These are phyloP conservation scores for Aporophyla lueneburgensis DNA, from an alignment of 2,888 invertebrate genomes.

Conservation along the genomic window DNA sequence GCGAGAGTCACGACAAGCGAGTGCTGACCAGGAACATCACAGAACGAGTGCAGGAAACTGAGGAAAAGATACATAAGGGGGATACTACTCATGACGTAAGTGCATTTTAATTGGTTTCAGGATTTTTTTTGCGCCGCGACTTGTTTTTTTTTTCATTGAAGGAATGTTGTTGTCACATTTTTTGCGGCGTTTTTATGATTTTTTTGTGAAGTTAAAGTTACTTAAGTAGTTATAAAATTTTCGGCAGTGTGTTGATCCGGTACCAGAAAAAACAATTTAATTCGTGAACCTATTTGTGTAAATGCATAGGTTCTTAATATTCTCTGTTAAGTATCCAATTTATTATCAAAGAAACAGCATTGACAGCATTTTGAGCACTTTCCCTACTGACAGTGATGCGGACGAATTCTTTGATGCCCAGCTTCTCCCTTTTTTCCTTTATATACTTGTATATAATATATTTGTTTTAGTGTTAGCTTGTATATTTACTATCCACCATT, in stretches of 20 bases:
- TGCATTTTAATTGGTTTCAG: constrained; percentile 47
- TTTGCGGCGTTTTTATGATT: not conserved
- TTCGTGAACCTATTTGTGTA: not conserved
- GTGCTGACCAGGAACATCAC: constrained; percentile 96
- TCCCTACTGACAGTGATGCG: no score
- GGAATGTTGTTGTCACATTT: not conserved
- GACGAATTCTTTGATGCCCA: no score
- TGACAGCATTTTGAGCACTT: no score
- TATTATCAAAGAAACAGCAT: no score
- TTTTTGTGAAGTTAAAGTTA: not conserved
- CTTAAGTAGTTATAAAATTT: not conserved
- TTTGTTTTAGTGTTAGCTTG: no score
- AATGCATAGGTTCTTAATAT: not conserved
- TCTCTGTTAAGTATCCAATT: not conserved
- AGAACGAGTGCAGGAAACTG: constrained; percentile 95
- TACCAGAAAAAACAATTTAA: not conserved
- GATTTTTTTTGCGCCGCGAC: not conserved
- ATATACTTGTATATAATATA: no score
- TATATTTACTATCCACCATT: no score
- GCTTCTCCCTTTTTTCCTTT: no score
- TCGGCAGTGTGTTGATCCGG: not conserved
- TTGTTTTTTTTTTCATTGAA: no score
- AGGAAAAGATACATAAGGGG: constrained; percentile 95
- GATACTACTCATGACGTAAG: constrained; percentile 97
- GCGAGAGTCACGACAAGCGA: constrained; percentile 95